Conservation (phyloP, 2,797 vertebrate species). For the Chloroceryle amazona region DNA sequence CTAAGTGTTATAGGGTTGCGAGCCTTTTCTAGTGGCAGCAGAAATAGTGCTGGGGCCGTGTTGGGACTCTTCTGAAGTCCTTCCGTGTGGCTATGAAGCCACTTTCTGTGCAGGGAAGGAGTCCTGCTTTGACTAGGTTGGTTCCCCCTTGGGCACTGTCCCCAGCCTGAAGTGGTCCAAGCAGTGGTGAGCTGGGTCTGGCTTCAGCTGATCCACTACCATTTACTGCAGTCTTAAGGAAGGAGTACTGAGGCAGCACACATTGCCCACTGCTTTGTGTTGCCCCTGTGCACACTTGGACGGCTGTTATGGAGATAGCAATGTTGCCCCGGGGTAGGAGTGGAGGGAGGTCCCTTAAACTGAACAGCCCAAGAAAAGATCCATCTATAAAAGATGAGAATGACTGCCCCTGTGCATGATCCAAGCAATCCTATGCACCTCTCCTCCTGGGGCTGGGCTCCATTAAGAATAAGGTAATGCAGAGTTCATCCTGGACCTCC, state of each 20-base stretch:
- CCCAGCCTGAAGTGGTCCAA: neutral
- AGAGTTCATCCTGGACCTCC: constrained; percentile 35
- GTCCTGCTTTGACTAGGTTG: neutral
- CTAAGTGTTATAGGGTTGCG: neutral
- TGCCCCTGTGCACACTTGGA: neutral
- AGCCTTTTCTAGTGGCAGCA: neutral
- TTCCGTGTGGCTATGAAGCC: neutral
- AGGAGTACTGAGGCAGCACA: neutral
- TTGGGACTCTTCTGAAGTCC: neutral
- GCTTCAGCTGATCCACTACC: neutral
- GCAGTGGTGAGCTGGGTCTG: neutral
- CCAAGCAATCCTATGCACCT: constrained; percentile 39
- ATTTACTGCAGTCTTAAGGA: accelerated
- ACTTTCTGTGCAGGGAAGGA: neutral
- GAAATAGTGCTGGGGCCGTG: accelerated
- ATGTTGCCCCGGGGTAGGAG: neutral
- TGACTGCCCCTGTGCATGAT: constrained; percentile 2
- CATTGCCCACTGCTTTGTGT: neutral
- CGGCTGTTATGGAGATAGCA: neutral
- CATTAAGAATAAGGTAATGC: constrained; percentile 10
- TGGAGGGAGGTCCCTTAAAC: neutral
- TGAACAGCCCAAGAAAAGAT: neutral
- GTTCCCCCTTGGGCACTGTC: neutral
- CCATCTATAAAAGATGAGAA: neutral
- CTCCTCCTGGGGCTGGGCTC: neutral